Conservation (phyloP, 1,140 invertebrate species). For the Maconellicoccus hirsutus region DNA sequence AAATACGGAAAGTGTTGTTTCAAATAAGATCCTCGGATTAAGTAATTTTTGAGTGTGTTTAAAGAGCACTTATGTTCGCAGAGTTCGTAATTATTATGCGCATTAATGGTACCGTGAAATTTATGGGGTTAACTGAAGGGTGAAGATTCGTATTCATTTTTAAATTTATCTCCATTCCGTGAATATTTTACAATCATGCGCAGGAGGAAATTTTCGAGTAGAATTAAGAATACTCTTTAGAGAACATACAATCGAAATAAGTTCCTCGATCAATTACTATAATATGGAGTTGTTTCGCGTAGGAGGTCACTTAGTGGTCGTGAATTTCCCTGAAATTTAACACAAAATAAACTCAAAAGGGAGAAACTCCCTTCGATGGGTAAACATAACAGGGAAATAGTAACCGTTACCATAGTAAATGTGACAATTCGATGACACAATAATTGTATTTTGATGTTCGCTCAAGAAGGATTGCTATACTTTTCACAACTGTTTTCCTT, state of each 20-base stretch:
- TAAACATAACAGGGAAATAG: not conserved
- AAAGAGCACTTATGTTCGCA: not conserved
- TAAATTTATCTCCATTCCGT: not conserved
- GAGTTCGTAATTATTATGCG: not conserved
- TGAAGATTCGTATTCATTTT: not conserved
- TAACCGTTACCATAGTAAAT: slow-evolving; percentile 11
- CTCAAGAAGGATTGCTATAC: not conserved
- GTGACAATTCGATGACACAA: slow-evolving; percentile 15
- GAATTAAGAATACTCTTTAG: no score
- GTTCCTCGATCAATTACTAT: no score
- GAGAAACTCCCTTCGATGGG: not conserved
- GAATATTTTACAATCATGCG: no score
- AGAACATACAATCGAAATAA: no score
- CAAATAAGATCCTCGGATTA: not conserved
- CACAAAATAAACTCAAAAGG: not conserved
- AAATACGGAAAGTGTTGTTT: not conserved
- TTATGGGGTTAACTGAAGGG: not conserved
- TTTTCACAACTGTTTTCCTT: slow-evolving; percentile 5
- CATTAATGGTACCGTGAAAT: not conserved
- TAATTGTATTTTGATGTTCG: slow-evolving; percentile 19
- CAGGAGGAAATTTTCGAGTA: no score
- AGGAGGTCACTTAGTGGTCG: no score
- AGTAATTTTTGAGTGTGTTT: slow-evolving; percentile 4
- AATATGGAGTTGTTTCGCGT: no score
- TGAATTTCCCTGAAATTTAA: no score